Percentiles rank a stretch among this genome's conserved stretches.
Evolutionary conservation across 2,113 vertebrate genomes (phyloP).

Genomic region (Carassius gibelio): DNA sequence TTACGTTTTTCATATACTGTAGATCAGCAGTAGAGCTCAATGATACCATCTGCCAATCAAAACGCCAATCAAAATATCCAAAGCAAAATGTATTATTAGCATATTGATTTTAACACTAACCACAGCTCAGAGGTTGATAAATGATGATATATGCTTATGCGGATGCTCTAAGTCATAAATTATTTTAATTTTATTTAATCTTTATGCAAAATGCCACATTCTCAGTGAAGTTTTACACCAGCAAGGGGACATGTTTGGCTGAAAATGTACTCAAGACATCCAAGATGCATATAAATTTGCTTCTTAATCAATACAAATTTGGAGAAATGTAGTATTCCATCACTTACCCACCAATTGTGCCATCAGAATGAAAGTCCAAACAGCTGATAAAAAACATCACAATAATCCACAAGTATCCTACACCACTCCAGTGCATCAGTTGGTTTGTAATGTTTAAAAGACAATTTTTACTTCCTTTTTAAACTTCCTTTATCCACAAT

Average conservation of each 20-base stretch:
- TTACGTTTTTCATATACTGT: neutral
- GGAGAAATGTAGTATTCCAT: neutral
- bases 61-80: neutral
- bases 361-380: neutral
- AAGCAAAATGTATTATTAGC: slow-evolving; percentile 3
- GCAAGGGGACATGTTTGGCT: neutral
- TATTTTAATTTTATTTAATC: neutral
- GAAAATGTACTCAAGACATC: neutral
- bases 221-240: neutral
- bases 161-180: neutral
- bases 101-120: neutral
- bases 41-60: neutral
- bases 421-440: neutral
- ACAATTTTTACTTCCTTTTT: no score
- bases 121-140: neutral
- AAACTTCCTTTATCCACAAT: no score
- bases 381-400: neutral
- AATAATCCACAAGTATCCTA: neutral
- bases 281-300: neutral
- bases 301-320: neutral
- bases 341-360: neutral
- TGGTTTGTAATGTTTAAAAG: no score
- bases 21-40: neutral
- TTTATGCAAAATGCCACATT: neutral
- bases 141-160: neutral